Evolutionary conservation across 1,140 invertebrate species (phyloP), one percentile per base, ranked within the genome.

Genomic region (Macrobrachium rosenbergii): DNA sequence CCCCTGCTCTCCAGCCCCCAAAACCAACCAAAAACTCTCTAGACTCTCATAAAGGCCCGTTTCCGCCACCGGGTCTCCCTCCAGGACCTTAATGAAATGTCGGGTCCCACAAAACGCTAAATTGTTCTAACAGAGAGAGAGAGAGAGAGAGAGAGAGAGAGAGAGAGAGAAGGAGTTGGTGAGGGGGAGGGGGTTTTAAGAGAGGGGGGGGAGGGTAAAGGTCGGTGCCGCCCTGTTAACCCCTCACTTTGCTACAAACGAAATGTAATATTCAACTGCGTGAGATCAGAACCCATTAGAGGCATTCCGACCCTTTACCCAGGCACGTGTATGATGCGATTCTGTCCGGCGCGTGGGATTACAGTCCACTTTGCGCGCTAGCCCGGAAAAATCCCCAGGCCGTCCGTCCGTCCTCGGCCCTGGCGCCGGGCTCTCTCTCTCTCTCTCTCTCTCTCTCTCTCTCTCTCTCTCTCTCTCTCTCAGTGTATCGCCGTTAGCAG

Each of bases 191-290:
- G 28, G 3, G 28, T 37, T 37, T 1, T 37, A 3, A 11, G 45
- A 5, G 64, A n/a, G 23, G 62, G 59, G 64, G 59, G 81, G 58
- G 75, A 17, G 28, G 59, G 14, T 58, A 58, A 77, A 58, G 21
- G 75, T 58, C 45, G 59, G 75, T 58, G 43, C 43, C n/a, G 63
- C 80, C 52, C 60, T 17, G 19, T 12, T 58, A 6, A 59, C 76
- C 76, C 75, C 76, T 85, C 83, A 85, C 83, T 85, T 77, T 73
- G 84, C 78, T 81, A 87, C 84, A 87, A 87, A 87, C 84, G 84
- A 87, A 87, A 87, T 87, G 84, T 87, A 87, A 87, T 87, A 87
- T 87, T 87, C 84, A 87, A 79, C 84, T 87, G 84, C 64, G 84
- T 81, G 84, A 87, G 84, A 87, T 87, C 84, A 87, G 84, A 81